Percentiles rank a stretch among this genome's conserved stretches.
Conservation (phyloP, 2,888 invertebrate species). For the Nephrocerus scutellatus region DNA sequence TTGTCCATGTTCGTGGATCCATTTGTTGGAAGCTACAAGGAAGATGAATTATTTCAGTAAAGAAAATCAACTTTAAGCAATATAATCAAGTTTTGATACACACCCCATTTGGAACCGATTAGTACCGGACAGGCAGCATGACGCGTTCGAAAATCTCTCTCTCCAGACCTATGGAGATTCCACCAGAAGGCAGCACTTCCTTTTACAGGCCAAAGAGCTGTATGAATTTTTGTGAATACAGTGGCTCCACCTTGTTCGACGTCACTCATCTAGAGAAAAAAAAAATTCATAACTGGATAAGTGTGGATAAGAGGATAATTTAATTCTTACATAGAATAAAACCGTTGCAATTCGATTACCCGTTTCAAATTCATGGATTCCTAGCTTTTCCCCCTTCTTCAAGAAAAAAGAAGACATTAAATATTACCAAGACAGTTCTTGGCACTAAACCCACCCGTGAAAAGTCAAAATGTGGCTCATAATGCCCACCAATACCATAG, state of each 20-base stretch:
- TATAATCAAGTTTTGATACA: constrained; percentile 25
- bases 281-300: not conserved
- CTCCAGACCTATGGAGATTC: constrained; percentile 80
- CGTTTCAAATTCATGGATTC: no score
- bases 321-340: constrained; percentile 79
- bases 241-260: constrained; percentile 96
- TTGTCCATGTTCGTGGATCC: constrained; percentile 80
- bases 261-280: constrained; percentile 73
- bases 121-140: constrained; percentile 96
- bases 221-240: constrained; percentile 82
- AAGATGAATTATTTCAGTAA: constrained; percentile 7
- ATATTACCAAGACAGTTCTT: not conserved
- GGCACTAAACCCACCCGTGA: constrained; percentile 52
- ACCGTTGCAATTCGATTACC: constrained; percentile 85
- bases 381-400: no score
- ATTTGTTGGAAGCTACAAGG: constrained; percentile 71
- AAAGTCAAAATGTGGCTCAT: constrained; percentile 91
- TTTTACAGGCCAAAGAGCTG: constrained; percentile 78
- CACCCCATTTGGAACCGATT: constrained; percentile 92
- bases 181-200: constrained; percentile 90
- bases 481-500: constrained; percentile 97
- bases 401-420: not conserved
- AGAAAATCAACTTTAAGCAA: not conserved
- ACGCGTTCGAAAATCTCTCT: constrained; percentile 75
- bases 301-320: constrained; percentile 7